Base-by-base conservation (phyloP, 2,113 vertebrate genomes). In the Eonycteris spelaea region DNA sequence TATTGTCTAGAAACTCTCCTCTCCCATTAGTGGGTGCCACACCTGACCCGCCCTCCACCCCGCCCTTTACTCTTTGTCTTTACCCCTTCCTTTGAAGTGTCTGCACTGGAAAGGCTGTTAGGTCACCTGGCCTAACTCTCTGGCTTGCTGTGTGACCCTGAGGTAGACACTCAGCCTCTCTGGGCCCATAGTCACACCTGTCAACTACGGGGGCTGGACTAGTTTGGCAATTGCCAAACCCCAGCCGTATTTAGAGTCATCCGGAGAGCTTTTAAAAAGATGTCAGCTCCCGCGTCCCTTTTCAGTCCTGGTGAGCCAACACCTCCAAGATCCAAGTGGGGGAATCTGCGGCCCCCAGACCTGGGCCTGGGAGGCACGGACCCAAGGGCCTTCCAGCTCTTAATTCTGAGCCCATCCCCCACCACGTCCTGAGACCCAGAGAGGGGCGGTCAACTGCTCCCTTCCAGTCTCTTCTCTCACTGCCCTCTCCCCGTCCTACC, bases 101-200 rank as follows among this genome's bases (percentile, higher is more conserved):
- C 7, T 48, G 18, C 30, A 40, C 75, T 7, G 16, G 80, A 88
- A 86, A 24, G 12, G 10, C 38, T 51, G 18, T 40, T 28, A 68
- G 33, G 18, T n/a, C 84, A 10, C 33, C 38, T 45, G 53, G 24
- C 85, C 73, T 35, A 43, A 70, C 26, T 30, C n/a, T 79, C 26
- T 2, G 14, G 45, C 43, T 70, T 22, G 3, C 79, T 84, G 21
- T 75, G 86, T 78, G 83, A 61, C 57, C 65, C 48, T 65, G 90
- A 78, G 55, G 13, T 75, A 22, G 63, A 40, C 30, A 45, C 15
- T 78, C 12, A 43, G 33, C 67, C 74, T 95, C 83, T 90, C 94
- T 86, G 86, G 33, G 40, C 65, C 55, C 51, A 57, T 15, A 43
- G 16, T 28, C 68, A 70, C 26, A 57, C 2, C 18, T n/a, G 33